Conservation (phyloP, 2,113 vertebrate genomes). For the Atlantisia rogersi region DNA sequence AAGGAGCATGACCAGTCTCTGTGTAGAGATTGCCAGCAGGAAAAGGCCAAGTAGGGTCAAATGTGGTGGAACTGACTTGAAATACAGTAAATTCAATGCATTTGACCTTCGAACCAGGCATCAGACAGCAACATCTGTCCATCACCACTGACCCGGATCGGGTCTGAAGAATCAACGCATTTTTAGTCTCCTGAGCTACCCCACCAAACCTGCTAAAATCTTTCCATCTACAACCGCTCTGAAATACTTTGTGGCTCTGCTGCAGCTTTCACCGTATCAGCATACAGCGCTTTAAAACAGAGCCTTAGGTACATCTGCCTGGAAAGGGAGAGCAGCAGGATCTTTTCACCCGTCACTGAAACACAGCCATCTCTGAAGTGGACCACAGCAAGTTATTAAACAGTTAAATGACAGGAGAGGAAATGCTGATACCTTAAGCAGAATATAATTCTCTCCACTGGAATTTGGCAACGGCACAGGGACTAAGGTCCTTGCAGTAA, state of each 20-base stretch:
- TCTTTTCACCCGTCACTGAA: neutral
- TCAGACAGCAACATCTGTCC: neutral
- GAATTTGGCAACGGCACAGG: slow-evolving; percentile 43
- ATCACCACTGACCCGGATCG: neutral
- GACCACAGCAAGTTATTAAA: neutral
- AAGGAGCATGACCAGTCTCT: neutral
- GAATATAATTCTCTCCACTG: slow-evolving; percentile 51
- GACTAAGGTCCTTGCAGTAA: slow-evolving; percentile 24
- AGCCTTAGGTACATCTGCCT: neutral
- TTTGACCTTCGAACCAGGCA: neutral
- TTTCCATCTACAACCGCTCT: neutral
- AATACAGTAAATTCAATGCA: slow-evolving; percentile 21
- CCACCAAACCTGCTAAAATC: neutral
- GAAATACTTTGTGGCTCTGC: neutral
- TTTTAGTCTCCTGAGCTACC: neutral
- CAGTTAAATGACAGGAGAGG: slow-evolving; percentile 44
- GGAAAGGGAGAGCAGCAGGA: neutral
- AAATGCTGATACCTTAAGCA: slow-evolving; percentile 59
- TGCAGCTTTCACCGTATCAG: neutral
- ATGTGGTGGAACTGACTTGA: neutral
- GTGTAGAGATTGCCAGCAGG: neutral
- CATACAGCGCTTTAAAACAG: neutral
- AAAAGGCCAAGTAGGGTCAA: slow-evolving; percentile 48
- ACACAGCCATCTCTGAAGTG: accelerated
- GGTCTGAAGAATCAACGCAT: neutral